Percentiles rank a stretch among this genome's conserved stretches.
Conservation (phyloP, 2,113 vertebrate species). For the Oenanthe melanoleuca region DNA sequence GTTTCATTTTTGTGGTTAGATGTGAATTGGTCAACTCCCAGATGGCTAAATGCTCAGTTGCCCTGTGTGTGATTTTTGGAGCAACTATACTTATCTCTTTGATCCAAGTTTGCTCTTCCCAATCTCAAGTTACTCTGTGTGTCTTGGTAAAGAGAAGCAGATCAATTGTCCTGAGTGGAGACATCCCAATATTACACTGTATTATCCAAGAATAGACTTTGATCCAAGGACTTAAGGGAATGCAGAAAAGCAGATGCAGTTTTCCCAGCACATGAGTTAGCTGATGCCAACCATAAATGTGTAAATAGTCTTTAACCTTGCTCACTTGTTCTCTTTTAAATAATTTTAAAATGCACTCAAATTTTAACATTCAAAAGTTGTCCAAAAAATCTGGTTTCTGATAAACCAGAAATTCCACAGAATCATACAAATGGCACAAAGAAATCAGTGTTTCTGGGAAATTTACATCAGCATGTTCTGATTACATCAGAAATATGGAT, state of each 20-base stretch:
- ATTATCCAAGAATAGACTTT: background rate
- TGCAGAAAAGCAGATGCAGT: conserved; percentile 19
- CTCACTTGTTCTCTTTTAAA: background rate
- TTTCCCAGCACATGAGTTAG: conserved; percentile 33
- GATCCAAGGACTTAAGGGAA: background rate
- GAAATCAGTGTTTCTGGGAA: background rate
- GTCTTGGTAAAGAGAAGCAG: background rate
- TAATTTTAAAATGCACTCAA: background rate
- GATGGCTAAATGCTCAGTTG: background rate
- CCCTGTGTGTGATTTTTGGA: background rate
- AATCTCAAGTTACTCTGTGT: background rate
- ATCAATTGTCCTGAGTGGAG: background rate
- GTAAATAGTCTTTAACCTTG: conserved; percentile 16
- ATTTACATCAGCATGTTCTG: background rate
- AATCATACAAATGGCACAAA: background rate
- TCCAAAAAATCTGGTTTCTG: background rate
- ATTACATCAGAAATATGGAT: background rate
- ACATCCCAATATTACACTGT: background rate
- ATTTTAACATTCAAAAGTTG: background rate
- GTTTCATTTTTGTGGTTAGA: background rate
- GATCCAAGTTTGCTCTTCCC: background rate
- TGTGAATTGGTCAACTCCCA: background rate
- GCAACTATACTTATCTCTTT: background rate
- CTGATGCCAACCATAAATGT: background rate
- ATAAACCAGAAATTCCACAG: background rate